Percentiles rank a stretch among this genome's conserved stretches.
phyloP scores from a whole-genome alignment of 2,113 vertebrate genomes.

The Eonycteris spelaea region DNA sequence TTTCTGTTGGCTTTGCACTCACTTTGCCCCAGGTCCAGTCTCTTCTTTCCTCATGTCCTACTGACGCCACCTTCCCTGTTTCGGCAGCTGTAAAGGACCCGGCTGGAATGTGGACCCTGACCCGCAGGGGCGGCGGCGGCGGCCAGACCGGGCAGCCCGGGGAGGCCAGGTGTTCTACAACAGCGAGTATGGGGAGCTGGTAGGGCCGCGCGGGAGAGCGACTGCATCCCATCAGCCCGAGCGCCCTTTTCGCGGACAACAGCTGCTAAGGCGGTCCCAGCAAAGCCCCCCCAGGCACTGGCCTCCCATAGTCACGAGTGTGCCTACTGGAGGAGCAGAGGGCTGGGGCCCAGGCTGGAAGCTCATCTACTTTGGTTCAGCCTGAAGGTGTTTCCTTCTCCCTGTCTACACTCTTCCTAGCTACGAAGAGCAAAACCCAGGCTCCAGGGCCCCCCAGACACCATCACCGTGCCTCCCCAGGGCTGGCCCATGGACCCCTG shows the following conservation, averaged over 20 bases:
- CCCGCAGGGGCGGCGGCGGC: conserved; percentile 78
- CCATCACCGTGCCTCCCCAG: neutral
- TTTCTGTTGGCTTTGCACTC: neutral
- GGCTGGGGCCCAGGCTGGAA: neutral
- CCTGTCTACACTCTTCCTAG: neutral
- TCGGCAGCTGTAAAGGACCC: conserved; percentile 82
- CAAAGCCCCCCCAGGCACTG: neutral
- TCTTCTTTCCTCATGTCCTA: conserved; percentile 6
- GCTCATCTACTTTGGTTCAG: neutral
- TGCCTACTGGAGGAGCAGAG: neutral
- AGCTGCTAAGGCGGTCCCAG: conserved; percentile 58
- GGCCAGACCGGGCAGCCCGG: conserved; percentile 82
- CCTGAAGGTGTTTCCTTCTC: neutral
- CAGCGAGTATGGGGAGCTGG: conserved; percentile 95
- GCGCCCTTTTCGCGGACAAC: conserved; percentile 79
- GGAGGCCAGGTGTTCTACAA: conserved; percentile 97
- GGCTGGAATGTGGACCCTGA: conserved; percentile 83
- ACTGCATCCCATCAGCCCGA: conserved; percentile 55
- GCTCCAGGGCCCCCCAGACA: neutral
- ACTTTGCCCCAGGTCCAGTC: accelerated
- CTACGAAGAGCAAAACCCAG: neutral
- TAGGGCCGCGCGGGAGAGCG: conserved; percentile 81
- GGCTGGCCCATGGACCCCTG: too few relatives aligned
- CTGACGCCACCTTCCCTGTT: conserved; percentile 17
- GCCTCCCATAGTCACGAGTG: too few relatives aligned